Conservation (phyloP, 2,888 invertebrate species). For the Mythimna lalbum region DNA sequence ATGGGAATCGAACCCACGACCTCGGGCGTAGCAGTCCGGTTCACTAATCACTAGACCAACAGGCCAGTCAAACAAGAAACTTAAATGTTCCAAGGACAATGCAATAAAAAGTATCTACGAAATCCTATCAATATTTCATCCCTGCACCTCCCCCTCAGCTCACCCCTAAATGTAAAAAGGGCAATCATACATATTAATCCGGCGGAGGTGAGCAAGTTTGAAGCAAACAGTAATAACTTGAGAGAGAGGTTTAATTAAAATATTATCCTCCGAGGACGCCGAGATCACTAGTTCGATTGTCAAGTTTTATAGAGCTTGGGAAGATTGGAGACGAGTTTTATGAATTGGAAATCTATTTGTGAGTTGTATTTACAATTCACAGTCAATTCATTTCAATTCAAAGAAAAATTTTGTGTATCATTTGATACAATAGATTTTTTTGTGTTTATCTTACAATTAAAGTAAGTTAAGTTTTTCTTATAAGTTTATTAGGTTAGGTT, state of each 20-base stretch:
- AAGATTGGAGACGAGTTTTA: background rate
- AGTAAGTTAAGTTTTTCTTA: no score
- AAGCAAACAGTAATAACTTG: constrained; percentile 50
- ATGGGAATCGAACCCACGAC: no score
- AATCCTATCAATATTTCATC: constrained; percentile 13
- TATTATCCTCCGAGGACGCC: constrained; percentile 63
- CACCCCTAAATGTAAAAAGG: constrained; percentile 44
- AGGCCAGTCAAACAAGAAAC: background rate
- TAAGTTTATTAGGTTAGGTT: no score
- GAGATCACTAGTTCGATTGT: constrained; percentile 43
- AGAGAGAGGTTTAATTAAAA: constrained; percentile 59
- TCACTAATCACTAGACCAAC: no score
- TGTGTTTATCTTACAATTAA: no score
- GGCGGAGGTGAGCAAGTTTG: constrained; percentile 43
- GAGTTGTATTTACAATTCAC: no score
- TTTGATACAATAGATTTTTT: no score
- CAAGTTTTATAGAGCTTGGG: constrained; percentile 15
- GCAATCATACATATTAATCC: constrained; percentile 60
- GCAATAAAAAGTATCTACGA: background rate
- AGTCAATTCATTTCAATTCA: no score
- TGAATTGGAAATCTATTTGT: constrained; percentile 3
- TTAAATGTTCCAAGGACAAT: background rate
- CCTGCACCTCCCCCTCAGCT: background rate
- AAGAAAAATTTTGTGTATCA: no score
- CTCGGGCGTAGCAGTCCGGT: no score